Conservation (phyloP, 2,113 vertebrate genomes). For the Procavia capensis region DNA sequence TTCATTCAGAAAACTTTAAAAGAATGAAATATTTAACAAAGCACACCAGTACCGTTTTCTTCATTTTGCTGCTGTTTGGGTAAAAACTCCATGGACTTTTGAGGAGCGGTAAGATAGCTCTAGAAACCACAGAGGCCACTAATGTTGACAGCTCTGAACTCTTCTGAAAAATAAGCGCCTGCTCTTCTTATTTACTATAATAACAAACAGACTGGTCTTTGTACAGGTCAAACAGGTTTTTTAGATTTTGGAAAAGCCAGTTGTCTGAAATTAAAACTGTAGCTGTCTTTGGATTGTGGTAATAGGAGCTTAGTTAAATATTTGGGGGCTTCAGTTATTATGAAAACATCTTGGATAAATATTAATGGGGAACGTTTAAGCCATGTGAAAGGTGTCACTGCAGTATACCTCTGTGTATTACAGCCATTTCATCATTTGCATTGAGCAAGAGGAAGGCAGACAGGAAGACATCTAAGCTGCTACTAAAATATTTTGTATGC, state of each 20-base stretch:
- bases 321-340: constrained; percentile 40
- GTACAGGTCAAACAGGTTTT: constrained; percentile 75
- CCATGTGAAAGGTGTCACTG: neutral
- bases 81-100: constrained; percentile 32
- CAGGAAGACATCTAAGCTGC: neutral
- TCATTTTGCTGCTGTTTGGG: neutral
- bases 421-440: constrained; percentile 10
- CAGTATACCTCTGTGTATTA: neutral
- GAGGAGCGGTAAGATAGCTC: constrained; percentile 11
- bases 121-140: constrained; percentile 67
- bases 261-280: constrained; percentile 44
- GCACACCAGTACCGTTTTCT: neutral
- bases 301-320: constrained; percentile 68
- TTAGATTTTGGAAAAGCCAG: constrained; percentile 71
- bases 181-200: constrained; percentile 82
- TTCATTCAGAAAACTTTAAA: constrained; percentile 41
- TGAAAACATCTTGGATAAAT: constrained; percentile 48
- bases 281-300: constrained; percentile 62
- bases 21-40: constrained; percentile 53
- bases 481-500: neutral
- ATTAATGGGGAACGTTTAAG: constrained; percentile 44
- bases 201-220: constrained; percentile 75
- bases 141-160: constrained; percentile 64
- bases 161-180: constrained; percentile 78
- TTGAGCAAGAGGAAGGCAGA: neutral